These are phyloP conservation scores for Nasonovia ribisnigri DNA, from an alignment of 2,888 invertebrate species.

Conservation along the genomic window DNA sequence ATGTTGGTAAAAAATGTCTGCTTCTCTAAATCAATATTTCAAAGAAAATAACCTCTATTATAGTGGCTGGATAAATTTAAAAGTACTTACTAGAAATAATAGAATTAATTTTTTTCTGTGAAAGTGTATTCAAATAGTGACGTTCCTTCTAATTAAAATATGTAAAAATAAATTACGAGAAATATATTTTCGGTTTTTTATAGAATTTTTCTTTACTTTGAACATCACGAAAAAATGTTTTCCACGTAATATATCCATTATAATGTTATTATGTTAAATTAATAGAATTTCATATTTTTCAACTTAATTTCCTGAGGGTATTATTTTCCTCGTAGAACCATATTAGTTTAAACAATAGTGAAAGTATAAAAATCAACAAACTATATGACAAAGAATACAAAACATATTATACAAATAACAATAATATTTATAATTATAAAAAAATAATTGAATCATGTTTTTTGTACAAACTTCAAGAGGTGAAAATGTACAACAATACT, in stretches of 20 bases:
- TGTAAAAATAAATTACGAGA: neutral
- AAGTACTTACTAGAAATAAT: neutral
- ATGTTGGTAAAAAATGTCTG: neutral
- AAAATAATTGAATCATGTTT: neutral
- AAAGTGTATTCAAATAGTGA: neutral
- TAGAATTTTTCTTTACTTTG: neutral
- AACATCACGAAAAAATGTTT: neutral
- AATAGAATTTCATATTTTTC: neutral
- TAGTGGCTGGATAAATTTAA: neutral
- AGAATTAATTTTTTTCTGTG: neutral
- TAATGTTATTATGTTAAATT: neutral
- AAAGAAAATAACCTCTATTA: neutral
- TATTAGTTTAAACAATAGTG: neutral
- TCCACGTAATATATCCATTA: neutral
- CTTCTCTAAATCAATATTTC: neutral
- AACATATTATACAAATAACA: neutral
- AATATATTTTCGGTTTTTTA: neutral
- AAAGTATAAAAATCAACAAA: neutral
- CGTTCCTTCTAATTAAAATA: neutral
- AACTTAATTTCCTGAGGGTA: conserved; percentile 2
- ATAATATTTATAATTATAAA: neutral
- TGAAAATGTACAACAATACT: neutral
- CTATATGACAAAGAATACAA: neutral
- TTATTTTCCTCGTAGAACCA: neutral
- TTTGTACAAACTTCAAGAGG: neutral